phyloP scores from a whole-genome alignment of 2,888 invertebrate species.

The Amblyjoppa proteus region DNA sequence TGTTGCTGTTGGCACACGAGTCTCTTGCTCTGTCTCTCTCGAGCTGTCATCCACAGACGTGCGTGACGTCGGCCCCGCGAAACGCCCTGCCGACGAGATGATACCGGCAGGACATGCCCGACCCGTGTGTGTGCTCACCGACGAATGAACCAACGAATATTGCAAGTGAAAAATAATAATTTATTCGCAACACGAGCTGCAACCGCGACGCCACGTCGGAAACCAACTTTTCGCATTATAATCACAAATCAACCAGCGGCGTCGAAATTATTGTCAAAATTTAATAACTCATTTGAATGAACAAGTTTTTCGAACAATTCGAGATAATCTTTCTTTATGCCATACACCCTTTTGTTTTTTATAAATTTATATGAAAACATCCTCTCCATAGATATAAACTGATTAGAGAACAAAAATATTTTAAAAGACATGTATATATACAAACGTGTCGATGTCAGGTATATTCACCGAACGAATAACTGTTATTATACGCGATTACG shows the following conservation, averaged over 20 bases:
- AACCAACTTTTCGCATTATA: not conserved
- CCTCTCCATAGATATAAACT: not conserved
- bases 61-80: conserved; percentile 39
- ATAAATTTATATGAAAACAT: not conserved
- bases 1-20: conserved; percentile 27
- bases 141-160: conserved; percentile 30
- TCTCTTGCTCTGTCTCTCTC: conserved; percentile 32
- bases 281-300: not conserved
- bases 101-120: not conserved
- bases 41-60: conserved; percentile 55
- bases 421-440: too few species aligned
- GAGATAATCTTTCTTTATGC: not conserved
- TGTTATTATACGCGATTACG: not conserved
- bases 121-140: conserved; percentile 1
- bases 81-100: conserved; percentile 16
- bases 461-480: not conserved
- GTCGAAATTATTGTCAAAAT: not conserved
- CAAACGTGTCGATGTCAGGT: not conserved
- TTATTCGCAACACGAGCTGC: conserved; percentile 1
- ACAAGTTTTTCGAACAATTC: not conserved
- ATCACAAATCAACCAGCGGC: not conserved
- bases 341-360: not conserved
- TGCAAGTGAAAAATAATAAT: conserved; percentile 16
- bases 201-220: not conserved
- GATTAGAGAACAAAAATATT: too few species aligned